Base-by-base conservation (phyloP, 1,140 invertebrate genomes). In the Campodea augens region DNA sequence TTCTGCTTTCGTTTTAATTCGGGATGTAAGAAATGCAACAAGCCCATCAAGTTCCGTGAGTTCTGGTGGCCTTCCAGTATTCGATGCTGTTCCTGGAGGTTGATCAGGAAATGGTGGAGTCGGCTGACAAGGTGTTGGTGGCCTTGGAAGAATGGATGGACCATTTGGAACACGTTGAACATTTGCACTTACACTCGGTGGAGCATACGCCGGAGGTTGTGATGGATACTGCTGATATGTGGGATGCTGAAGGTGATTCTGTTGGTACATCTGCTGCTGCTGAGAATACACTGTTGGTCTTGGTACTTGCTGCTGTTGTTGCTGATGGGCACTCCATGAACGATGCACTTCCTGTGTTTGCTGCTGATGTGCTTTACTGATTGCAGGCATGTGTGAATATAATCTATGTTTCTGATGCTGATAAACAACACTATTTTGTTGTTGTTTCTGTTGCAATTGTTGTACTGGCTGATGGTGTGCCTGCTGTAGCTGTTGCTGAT, bases 1-100 rank as follows among this genome's bases (percentile, higher is more conserved):
- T 62, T 86, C 81, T 2, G 77, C 81, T 63, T 84, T 84, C 2
- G 81, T 86, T 41, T 80, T 66, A 50, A 84, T 83, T 52, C 81
- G 69, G 10, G 80, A 76, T 7, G 75, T 70, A 38, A 80, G 58
- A 39, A 64, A 65, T 19, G 65, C 63, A 52, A 64, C 61, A 12
- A 71, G 51, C 13, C 69, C 69, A 55, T 73, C 71, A 29, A 61
- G 51, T 51, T 66, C 63, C 15, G 32, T 45, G 4, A 19, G 44
- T 44, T 41, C 18, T 22, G 62, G 61, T 48, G 62, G 60, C 56
- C 27, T 32, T 32, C 59, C 59, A 21, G 7, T 42, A 13, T 18
- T 47, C 44, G 22, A 36, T 27, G 46, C 45, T 46, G 62, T 57
- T 22, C 51, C 45, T 44, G 55, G 48, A 38, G n/a, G n/a, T n/a